These are phyloP conservation scores for Casuarius casuarius DNA, from an alignment of 2,113 vertebrate species.

Conservation along the genomic window DNA sequence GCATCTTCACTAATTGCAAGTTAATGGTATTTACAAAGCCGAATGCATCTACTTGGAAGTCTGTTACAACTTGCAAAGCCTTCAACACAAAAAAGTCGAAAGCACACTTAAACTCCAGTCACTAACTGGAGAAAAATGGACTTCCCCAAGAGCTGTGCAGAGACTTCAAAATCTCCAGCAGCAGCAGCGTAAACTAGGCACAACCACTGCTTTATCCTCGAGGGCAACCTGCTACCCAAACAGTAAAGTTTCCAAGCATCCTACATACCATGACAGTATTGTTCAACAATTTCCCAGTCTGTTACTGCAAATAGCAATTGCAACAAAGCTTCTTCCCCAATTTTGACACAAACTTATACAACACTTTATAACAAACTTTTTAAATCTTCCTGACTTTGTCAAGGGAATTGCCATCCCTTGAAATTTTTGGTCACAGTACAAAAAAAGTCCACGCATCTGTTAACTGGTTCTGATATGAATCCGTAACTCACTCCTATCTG, in stretches of 20 bases:
- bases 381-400: not conserved
- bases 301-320: not conserved
- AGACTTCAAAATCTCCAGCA: not conserved
- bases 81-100: not conserved
- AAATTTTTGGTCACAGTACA: not conserved
- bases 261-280: accelerated
- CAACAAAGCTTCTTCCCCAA: not conserved
- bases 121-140: constrained; percentile 4
- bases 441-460: too few species aligned
- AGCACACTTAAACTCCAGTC: not conserved
- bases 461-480: not conserved
- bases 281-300: not conserved
- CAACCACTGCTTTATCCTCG: not conserved
- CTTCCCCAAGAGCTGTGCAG: not conserved
- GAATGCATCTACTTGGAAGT: constrained; percentile 16
- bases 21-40: not conserved
- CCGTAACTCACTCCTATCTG: accelerated
- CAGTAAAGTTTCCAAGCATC: not conserved
- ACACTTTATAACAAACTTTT: not conserved
- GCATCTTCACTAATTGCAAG: not conserved
- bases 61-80: not conserved
- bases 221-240: not conserved
- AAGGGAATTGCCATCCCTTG: not conserved
- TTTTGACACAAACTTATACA: not conserved
- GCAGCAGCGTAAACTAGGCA: not conserved